Base-by-base conservation (phyloP, 2,797 vertebrate species). In the Holocentrus rufus region DNA sequence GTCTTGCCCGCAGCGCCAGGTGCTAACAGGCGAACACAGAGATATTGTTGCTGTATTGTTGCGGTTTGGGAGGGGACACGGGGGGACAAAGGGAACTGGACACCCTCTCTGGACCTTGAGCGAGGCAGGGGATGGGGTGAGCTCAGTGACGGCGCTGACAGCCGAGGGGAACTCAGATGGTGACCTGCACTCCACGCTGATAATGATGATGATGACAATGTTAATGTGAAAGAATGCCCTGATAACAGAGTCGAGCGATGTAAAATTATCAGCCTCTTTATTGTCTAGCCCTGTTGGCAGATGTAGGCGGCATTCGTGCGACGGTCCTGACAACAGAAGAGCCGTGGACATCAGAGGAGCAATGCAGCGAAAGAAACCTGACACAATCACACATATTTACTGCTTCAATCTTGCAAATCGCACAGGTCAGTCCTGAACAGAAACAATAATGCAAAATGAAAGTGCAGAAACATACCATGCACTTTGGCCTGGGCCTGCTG, bases 21-120 rank as follows among this genome's bases (percentile, higher is more conserved):
- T 85, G 92, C 77, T 89, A 93, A 93, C 91, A 94, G 93, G 91
- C 88, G 88, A 93, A 92, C 91, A 91, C 88, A 83, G 88, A 84
- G 85, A 83, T 88, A 90, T 89, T 90, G 90, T 89, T 74, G 84
- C 80, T 64, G 78, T 67, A 85, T 90, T 90, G 86, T 87, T 61
- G 76, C 55, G 50, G 81, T 85, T 85, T 77, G 73, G 83, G 66
- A 72, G 72, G 25, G 74, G 81, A 68, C 56, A 10, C 77, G 77
- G 70, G 77, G 79, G 82, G 70, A 76, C 84, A 81, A 81, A 78
- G 68, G 92, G 88, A 94, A 92, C 78, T 11, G 69, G 90, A 93
- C 91, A 93, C 92, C 82, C 85, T 82, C 75, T 77, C 60, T 87
- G 84, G 85, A 85, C 79, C 42, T 59, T 68, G 70, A 79, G 58